A percentile compares a stretch with the other conserved stretches of the same genome.
phyloP scores from a whole-genome alignment of 1,140 invertebrate genomes.

The Papilio glaucus region DNA sequence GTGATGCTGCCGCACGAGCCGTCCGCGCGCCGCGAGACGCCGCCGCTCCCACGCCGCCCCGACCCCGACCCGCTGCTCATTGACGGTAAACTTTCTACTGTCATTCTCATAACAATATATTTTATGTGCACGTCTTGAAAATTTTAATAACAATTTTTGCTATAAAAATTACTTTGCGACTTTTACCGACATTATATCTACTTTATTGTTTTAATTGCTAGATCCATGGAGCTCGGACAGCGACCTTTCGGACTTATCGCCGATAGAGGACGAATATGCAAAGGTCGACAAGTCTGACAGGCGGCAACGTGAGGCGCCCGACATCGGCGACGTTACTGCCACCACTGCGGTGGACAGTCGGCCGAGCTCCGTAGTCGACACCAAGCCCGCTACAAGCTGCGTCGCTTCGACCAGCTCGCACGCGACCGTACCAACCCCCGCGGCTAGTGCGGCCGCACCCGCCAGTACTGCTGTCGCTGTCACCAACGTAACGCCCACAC shows the following conservation, averaged over 20 bases:
- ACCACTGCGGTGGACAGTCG: conserved; percentile 40
- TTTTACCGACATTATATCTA: too few species aligned
- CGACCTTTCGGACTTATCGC: too few species aligned
- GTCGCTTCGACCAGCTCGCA: neutral
- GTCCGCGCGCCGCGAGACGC: conserved; percentile 88
- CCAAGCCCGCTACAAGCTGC: neutral
- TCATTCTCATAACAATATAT: too few species aligned
- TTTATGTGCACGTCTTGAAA: too few species aligned
- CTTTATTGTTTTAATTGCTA: too few species aligned
- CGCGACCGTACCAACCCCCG: neutral
- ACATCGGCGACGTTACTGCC: conserved; percentile 75
- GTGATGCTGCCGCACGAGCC: conserved; percentile 92
- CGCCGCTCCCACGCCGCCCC: conserved; percentile 88
- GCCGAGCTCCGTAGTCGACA: conserved; percentile 33
- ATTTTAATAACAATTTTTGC: too few species aligned
- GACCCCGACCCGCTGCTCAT: conserved; percentile 86
- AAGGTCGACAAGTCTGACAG: conserved; percentile 74
- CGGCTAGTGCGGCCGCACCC: neutral
- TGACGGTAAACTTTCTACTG: conserved; percentile 56
- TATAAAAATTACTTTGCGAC: too few species aligned
- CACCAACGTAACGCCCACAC: conserved; percentile 31
- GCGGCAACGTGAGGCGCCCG: conserved; percentile 66
- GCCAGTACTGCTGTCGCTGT: neutral
- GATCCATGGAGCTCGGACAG: too few species aligned
- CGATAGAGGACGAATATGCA: conserved; percentile 75